Evolutionary conservation across 2,113 vertebrate genomes (phyloP).

Genomic region (Rhinichthys klamathensis): DNA sequence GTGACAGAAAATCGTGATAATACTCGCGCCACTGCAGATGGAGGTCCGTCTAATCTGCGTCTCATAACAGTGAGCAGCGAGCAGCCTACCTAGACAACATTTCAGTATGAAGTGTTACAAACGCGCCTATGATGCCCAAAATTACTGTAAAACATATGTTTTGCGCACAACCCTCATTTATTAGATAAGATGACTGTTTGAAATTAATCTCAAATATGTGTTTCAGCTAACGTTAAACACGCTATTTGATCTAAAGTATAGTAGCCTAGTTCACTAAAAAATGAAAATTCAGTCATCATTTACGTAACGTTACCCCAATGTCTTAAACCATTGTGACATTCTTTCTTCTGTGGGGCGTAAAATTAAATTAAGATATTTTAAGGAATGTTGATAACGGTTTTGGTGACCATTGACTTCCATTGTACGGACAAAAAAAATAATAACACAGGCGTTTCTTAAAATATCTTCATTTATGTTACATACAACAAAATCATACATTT

Average conservation of each 20-base stretch:
- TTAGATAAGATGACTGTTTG: not conserved
- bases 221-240: not conserved
- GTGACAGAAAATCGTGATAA: not conserved
- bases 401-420: not conserved
- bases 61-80: not conserved
- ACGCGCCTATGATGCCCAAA: not conserved
- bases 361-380: not conserved
- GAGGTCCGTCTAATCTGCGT: not conserved
- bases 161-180: not conserved
- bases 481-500: not conserved
- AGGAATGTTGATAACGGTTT: not conserved
- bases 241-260: not conserved
- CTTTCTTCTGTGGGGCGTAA: not conserved
- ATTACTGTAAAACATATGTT: not conserved
- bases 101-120: not conserved
- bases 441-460: not conserved
- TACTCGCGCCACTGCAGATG: constrained; percentile 7
- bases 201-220: not conserved
- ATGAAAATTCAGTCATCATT: not conserved
- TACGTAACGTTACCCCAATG: not conserved
- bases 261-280: not conserved
- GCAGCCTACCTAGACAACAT: not conserved
- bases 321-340: not conserved
- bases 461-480: not conserved
- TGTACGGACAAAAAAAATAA: not conserved